A percentile compares a stretch with the other conserved stretches of the same genome.
phyloP scores from a whole-genome alignment of 2,113 vertebrate species.

The Serilophus lunatus region DNA sequence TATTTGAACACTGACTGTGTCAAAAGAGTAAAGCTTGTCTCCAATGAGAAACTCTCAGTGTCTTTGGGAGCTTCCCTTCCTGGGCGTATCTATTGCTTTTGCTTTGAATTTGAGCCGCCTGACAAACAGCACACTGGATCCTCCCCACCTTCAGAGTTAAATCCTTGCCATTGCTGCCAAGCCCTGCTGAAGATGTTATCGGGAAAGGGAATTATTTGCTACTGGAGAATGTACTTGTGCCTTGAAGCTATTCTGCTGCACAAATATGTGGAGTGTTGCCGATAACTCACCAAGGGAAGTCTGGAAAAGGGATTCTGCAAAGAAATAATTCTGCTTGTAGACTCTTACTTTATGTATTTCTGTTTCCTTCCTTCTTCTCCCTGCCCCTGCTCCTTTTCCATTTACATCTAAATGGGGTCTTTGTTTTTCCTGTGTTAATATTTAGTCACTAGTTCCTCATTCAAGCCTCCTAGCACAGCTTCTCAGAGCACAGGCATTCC shows the following conservation, averaged over 20 bases:
- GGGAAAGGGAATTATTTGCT: slow-evolving; percentile 33
- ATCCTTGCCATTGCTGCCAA: neutral
- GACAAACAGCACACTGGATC: neutral
- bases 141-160: neutral
- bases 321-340: neutral
- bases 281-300: neutral
- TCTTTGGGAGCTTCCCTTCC: neutral
- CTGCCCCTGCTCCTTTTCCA: neutral
- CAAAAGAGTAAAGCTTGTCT: neutral
- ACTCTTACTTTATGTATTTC: slow-evolving; percentile 4
- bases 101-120: neutral
- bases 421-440: slow-evolving; percentile 23
- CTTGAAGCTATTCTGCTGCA: neutral
- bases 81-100: neutral
- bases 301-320: neutral
- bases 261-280: neutral
- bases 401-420: slow-evolving; percentile 34
- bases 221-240: slow-evolving; percentile 22
- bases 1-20: neutral
- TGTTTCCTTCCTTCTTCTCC: slow-evolving; percentile 11
- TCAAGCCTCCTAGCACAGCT: neutral
- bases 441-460: neutral
- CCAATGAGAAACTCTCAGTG: neutral
- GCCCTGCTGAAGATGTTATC: slow-evolving; percentile 14
- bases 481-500: neutral